These are phyloP conservation scores for Caenorhabditis sp. DNA, from an alignment of 2,888 invertebrate species.

Conservation along the genomic window DNA sequence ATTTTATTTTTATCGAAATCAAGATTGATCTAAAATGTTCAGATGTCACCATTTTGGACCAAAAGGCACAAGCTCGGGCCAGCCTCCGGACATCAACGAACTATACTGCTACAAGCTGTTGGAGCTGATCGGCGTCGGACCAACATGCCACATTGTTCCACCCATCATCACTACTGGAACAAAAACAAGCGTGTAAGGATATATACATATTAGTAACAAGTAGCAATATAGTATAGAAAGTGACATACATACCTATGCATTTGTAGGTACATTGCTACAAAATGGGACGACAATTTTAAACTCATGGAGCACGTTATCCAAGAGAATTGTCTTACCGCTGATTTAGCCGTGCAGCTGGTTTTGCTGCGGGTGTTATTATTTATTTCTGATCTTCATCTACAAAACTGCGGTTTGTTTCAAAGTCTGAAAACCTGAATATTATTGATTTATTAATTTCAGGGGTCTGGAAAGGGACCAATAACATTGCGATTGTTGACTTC, in stretches of 20 bases:
- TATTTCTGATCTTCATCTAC: slow-evolving; percentile 17
- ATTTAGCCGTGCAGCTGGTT: slow-evolving; percentile 19
- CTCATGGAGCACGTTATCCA: slow-evolving; percentile 14
- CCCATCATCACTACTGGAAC: slow-evolving; percentile 14
- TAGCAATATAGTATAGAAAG: background rate
- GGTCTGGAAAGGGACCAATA: slow-evolving; percentile 17
- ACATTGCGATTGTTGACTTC: slow-evolving; percentile 28
- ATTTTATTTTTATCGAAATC: no score
- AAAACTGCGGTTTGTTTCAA: slow-evolving; percentile 27
- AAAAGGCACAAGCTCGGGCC: slow-evolving; percentile 12
- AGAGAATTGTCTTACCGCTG: slow-evolving; percentile 19
- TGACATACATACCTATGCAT: slow-evolving; percentile 16
- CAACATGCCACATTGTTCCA: slow-evolving; percentile 20
- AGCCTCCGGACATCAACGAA: slow-evolving; percentile 25
- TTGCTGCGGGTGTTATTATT: slow-evolving; percentile 16
- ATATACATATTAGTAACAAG: slow-evolving; percentile 10
- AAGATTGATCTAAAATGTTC: no score
- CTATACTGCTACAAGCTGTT: slow-evolving; percentile 26
- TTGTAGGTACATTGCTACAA: slow-evolving; percentile 28
- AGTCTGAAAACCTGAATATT: slow-evolving; percentile 19
- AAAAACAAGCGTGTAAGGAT: slow-evolving; percentile 30
- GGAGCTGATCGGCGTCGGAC: slow-evolving; percentile 20
- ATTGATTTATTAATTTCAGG: slow-evolving; percentile 19
- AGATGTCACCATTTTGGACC: slow-evolving; percentile 24
- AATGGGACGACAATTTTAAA: slow-evolving; percentile 26